These are phyloP conservation scores for Masticophis lateralis DNA, from an alignment of 2,797 vertebrate species.

Conservation along the genomic window DNA sequence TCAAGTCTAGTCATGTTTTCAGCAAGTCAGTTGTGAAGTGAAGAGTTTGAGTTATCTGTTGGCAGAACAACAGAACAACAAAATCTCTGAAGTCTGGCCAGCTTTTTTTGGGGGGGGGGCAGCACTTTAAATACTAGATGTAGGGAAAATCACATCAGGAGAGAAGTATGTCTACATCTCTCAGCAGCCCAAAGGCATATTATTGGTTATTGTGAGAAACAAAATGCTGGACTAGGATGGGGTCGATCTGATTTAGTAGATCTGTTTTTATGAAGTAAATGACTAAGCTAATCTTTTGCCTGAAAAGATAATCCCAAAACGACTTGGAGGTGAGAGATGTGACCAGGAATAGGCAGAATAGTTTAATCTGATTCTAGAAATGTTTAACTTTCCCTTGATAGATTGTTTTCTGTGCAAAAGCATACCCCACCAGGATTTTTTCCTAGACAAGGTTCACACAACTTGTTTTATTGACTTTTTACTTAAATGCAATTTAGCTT, in stretches of 20 bases:
- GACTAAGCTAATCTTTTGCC: background rate
- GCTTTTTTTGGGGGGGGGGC: background rate
- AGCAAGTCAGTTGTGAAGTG: background rate
- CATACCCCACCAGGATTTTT: background rate
- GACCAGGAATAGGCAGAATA: background rate
- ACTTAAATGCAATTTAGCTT: background rate
- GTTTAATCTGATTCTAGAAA: background rate
- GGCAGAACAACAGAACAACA: background rate
- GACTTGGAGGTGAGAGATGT: background rate
- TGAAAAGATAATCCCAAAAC: background rate
- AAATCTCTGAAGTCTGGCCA: background rate
- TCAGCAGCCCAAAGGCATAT: background rate
- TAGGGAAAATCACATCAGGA: background rate
- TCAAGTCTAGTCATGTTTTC: background rate
- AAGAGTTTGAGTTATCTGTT: background rate
- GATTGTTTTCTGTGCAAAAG: background rate
- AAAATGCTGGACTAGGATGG: background rate
- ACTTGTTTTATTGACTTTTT: background rate
- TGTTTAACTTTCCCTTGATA: background rate
- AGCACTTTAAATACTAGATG: background rate
- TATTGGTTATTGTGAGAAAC: background rate
- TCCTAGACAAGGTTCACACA: background rate
- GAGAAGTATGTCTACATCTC: background rate
- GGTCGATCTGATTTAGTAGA: background rate
- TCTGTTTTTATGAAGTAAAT: background rate